Evolutionary conservation across 2,113 vertebrate genomes (phyloP).

Genomic region (Entomyzon cyanotis): DNA sequence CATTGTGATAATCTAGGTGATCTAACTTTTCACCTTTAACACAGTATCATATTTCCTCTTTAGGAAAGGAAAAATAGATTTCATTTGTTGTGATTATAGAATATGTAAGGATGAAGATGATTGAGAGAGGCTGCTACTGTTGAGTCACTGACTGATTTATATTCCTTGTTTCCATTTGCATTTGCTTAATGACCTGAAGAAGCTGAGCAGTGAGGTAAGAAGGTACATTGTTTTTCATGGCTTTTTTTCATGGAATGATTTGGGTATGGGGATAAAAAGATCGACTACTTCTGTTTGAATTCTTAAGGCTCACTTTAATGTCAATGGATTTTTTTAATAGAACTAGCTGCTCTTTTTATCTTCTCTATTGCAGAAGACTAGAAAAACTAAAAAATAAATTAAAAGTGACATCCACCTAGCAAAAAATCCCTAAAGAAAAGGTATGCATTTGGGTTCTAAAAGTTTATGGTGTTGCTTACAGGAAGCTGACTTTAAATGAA

Average conservation of each 20-base stretch:
- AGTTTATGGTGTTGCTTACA: background rate
- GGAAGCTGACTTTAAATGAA: background rate
- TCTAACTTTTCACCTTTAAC: background rate
- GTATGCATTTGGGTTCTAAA: background rate
- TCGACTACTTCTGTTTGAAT: background rate
- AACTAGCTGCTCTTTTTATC: background rate
- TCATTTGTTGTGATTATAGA: background rate
- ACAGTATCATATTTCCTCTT: background rate
- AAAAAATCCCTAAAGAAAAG: background rate
- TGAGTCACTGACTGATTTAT: background rate
- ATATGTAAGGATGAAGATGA: background rate
- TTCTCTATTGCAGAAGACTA: background rate
- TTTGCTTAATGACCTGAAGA: background rate
- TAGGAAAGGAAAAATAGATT: background rate
- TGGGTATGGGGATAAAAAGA: background rate
- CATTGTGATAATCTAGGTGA: background rate
- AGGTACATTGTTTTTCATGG: background rate
- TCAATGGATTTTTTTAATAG: background rate
- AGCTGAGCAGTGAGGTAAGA: background rate
- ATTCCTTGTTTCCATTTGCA: background rate
- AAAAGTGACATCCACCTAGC: background rate
- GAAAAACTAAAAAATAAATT: background rate
- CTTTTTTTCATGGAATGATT: background rate
- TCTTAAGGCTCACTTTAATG: background rate
- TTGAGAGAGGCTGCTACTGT: background rate